These are phyloP conservation scores for Tetanocera ferruginea DNA, from an alignment of 2,888 invertebrate genomes.

Conservation along the genomic window DNA sequence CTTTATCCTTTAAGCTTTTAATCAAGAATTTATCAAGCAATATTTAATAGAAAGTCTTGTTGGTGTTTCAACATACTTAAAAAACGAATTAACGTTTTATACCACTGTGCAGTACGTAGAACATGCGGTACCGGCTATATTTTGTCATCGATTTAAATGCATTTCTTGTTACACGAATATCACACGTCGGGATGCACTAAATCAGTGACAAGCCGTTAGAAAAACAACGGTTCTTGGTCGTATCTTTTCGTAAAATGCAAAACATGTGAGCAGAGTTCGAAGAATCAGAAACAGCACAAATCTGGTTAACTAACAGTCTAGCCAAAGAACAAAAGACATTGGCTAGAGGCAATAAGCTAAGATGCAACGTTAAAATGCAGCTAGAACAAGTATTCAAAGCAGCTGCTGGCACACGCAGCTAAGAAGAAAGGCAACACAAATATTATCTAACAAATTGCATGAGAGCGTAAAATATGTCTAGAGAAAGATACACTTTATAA, in stretches of 20 bases:
- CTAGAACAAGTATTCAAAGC: too few species aligned
- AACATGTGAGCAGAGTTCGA: conserved; percentile 23
- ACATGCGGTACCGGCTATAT: neutral
- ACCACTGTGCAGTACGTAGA: neutral
- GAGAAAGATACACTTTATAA: neutral
- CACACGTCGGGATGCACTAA: conserved; percentile 1
- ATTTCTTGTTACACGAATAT: neutral
- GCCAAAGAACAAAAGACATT: neutral
- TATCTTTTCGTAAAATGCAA: conserved; percentile 40
- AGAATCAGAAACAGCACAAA: neutral
- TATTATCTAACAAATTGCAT: neutral
- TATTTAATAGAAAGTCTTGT: too few species aligned
- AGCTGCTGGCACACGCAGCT: too few species aligned
- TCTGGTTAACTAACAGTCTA: neutral
- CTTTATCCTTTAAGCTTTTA: too few species aligned
- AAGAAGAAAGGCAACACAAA: neutral
- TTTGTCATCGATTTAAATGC: neutral
- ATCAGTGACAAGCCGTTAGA: conserved; percentile 36
- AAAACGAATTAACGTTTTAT: neutral
- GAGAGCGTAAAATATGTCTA: neutral
- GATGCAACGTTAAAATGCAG: too few species aligned
- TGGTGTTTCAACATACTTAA: too few species aligned
- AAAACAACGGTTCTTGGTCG: conserved; percentile 18
- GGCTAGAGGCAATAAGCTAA: neutral
- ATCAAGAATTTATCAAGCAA: too few species aligned